Conservation (phyloP, 2,797 vertebrate genomes). For the Trachops cirrhosus region DNA sequence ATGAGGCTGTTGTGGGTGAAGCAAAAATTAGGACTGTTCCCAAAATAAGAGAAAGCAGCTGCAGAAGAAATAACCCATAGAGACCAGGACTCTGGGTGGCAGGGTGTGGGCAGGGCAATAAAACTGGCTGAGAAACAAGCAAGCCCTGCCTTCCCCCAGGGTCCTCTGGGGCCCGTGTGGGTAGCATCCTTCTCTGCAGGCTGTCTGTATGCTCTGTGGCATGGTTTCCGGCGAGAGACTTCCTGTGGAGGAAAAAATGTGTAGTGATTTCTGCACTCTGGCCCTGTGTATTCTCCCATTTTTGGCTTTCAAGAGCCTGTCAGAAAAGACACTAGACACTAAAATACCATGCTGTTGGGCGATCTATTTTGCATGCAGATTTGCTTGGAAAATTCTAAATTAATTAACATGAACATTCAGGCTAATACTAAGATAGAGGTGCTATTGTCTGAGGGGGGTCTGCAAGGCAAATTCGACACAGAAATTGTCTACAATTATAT, state of each 20-base stretch:
- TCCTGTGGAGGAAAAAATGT: constrained; percentile 12
- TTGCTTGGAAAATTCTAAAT: constrained; percentile 33
- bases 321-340: neutral
- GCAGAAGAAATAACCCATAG: neutral
- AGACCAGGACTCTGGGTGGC: neutral
- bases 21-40: neutral
- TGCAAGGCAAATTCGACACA: neutral
- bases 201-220: neutral
- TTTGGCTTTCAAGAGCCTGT: neutral
- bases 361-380: neutral
- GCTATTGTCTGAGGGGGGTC: neutral
- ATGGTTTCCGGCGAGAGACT: constrained; percentile 10
- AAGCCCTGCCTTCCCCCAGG: neutral
- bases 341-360: neutral
- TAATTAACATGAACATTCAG: neutral
- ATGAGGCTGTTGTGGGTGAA: neutral
- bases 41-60: neutral
- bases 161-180: neutral
- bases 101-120: neutral
- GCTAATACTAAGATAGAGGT: neutral
- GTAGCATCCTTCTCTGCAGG: neutral
- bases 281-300: neutral
- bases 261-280: neutral
- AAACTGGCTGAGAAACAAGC: neutral
- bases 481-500: neutral